Evolutionary conservation across 2,797 vertebrate genomes (phyloP), one percentile per base, ranked within the genome.

Genomic region (Poeciliopsis infans): DNA sequence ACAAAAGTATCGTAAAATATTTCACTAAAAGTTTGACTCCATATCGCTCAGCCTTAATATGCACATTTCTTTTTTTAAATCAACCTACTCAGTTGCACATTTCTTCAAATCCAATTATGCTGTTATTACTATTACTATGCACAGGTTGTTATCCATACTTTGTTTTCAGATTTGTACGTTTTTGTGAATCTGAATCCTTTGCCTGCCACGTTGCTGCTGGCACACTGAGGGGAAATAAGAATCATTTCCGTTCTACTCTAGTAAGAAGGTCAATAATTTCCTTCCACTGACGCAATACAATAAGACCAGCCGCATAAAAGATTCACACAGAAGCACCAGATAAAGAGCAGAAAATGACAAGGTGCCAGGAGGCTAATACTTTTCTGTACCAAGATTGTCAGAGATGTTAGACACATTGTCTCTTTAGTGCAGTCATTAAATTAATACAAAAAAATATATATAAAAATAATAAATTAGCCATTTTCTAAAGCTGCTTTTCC

Each of bases 221-320:
- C 25, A 55, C 53, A 55, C 53, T n/a, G 53, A 25, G 23, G 25
- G 53, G 25, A 28, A 57, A 13, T 28, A 57, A 28, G n/a, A 12
- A n/a, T 28, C 0, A 28, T 28, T 57, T 57, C 55, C 15, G 10
- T 57, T 28, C 55, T 57, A 28, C n/a, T 57, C 25, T 13, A 31
- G 13, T 16, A 71, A 76, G 47, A 55, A 76, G n/a, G 71, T 75
- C 43, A 45, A 7, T 20, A 13, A 47, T 61, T 76, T 39, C n/a
- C 46, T 55, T 45, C 59, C 43, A 49, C 78, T 64, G 82, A 81
- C 68, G 55, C 36, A 49, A 46, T 61, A 4, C 25, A 49, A 43
- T 71, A 77, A 20, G 73, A 84, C 6, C 11, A 53, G 80, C 71
- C 61, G 39, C 61, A 81, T 55, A 79, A 89, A 83, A 43, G 36